A percentile compares a stretch with the other conserved stretches of the same genome.
These are phyloP conservation scores for Diadema setosum DNA, from an alignment of 35 echinoderm and acorn worm species.

Conservation along the genomic window DNA sequence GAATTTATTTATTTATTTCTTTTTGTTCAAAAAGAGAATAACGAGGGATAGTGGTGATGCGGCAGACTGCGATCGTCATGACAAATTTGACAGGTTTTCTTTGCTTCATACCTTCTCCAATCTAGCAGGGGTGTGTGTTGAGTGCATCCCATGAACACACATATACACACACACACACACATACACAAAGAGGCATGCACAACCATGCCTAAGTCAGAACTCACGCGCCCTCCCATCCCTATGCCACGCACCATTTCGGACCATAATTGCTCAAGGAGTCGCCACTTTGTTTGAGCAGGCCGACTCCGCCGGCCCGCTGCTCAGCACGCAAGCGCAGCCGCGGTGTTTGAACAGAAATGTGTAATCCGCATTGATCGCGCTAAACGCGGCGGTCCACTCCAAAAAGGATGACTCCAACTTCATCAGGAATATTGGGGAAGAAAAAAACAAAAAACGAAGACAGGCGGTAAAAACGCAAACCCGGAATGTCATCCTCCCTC, in stretches of 20 bases:
- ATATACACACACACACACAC: no score
- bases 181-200: no score
- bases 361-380: constrained; percentile 30
- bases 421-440: no score
- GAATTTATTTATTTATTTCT: no score
- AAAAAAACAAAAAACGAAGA: no score
- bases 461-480: neutral
- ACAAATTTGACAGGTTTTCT: no score
- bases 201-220: no score
- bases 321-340: neutral
- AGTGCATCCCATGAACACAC: neutral
- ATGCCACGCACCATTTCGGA: neutral
- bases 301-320: neutral
- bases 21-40: no score
- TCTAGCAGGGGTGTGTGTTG: neutral
- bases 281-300: constrained; percentile 9
- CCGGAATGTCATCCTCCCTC: neutral
- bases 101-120: neutral
- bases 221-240: no score
- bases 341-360: constrained; percentile 17
- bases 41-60: no score
- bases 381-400: neutral
- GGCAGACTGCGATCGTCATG: no score
- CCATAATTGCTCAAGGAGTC: constrained; percentile 22
- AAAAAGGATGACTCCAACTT: neutral